These are phyloP conservation scores for Halcyon badia DNA, from an alignment of 2,797 vertebrate genomes.

Conservation along the genomic window DNA sequence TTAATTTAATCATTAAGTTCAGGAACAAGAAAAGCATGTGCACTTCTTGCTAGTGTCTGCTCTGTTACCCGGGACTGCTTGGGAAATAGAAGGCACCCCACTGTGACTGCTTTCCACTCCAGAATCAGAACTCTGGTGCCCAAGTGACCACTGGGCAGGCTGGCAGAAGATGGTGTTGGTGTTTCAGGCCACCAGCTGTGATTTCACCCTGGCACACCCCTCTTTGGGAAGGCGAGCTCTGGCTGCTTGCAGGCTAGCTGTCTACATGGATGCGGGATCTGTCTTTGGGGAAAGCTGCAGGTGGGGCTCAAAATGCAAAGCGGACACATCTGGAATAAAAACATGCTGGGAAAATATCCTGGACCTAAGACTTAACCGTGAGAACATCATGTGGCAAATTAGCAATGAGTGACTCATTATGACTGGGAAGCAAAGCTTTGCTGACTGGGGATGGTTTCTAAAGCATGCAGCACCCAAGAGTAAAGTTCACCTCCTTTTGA, in stretches of 20 bases:
- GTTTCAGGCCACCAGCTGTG: neutral
- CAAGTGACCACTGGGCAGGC: neutral
- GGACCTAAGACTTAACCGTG: neutral
- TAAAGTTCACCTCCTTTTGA: neutral
- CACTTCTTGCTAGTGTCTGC: neutral
- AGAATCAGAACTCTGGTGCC: neutral
- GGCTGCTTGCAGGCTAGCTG: rapidly evolving
- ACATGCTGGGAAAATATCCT: neutral
- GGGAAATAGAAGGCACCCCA: neutral
- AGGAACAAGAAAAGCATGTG: neutral
- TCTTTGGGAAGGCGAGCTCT: neutral
- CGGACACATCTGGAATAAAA: neutral
- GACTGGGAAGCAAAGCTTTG: neutral
- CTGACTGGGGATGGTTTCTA: neutral
- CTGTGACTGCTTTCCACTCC: neutral
- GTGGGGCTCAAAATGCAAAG: neutral
- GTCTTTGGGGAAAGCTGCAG: neutral
- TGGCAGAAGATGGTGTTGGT: neutral
- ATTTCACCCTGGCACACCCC: rapidly evolving
- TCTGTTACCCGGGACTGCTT: neutral
- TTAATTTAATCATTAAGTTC: neutral
- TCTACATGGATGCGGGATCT: neutral
- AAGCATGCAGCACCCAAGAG: neutral
- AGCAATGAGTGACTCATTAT: neutral
- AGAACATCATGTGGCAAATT: neutral